Conservation (phyloP, 1,140 invertebrate genomes). For the Tribolium madens region DNA sequence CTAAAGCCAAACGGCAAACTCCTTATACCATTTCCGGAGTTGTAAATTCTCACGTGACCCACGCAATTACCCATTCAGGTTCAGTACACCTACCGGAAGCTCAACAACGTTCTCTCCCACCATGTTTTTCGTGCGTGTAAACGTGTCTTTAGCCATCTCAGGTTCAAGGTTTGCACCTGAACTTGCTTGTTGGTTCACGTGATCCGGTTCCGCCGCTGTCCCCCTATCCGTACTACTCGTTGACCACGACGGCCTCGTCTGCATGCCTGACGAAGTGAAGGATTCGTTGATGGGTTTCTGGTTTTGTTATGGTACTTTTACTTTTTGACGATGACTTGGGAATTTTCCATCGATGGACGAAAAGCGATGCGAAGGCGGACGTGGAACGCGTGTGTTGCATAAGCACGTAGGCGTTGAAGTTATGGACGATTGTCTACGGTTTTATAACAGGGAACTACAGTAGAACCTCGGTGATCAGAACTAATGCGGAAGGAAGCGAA, state of each 20-base stretch:
- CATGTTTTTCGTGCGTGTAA: not conserved
- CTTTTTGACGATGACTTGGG: constrained; percentile 14
- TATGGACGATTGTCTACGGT: too few species aligned
- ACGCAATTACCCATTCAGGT: not conserved
- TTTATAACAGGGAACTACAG: too few species aligned
- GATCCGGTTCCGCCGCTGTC: constrained; percentile 24
- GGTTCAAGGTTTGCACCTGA: constrained; percentile 41
- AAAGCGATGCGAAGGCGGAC: not conserved
- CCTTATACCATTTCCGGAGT: not conserved
- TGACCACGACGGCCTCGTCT: constrained; percentile 44
- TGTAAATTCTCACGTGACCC: not conserved
- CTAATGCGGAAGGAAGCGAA: too few species aligned
- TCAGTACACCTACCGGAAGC: not conserved
- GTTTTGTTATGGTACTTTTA: constrained; percentile 36
- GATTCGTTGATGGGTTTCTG: constrained; percentile 11
- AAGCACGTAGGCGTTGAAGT: not conserved
- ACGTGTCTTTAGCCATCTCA: not conserved
- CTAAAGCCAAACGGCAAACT: not conserved
- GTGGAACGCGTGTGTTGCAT: not conserved
- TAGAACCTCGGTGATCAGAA: too few species aligned
- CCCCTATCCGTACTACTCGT: not conserved
- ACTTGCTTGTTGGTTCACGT: constrained; percentile 22
- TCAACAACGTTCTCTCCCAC: not conserved
- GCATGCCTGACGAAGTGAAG: constrained; percentile 15
- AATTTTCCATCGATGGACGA: not conserved